phyloP scores from a whole-genome alignment of 2,888 invertebrate species.

The Parascotia fuliginaria region DNA sequence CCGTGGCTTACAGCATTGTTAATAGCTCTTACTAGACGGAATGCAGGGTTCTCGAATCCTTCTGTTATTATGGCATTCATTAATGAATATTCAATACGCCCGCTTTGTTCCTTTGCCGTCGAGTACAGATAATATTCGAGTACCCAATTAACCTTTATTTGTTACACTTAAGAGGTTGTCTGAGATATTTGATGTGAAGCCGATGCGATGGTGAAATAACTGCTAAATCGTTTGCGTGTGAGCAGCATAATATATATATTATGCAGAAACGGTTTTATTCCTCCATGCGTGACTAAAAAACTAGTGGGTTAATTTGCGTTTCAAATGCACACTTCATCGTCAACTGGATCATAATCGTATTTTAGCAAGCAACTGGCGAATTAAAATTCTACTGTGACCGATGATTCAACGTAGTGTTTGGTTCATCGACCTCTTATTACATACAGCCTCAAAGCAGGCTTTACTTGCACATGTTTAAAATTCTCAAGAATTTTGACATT shows the following conservation, averaged over 20 bases:
- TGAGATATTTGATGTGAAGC: slow-evolving; percentile 29
- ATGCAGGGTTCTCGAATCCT: slow-evolving; percentile 56
- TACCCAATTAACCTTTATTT: slow-evolving; percentile 48
- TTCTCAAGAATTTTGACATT: too few relatives aligned
- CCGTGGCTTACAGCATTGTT: slow-evolving; percentile 47
- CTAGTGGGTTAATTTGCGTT: slow-evolving; percentile 53
- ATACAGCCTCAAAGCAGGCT: slow-evolving; percentile 47
- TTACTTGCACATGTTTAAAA: neutral
- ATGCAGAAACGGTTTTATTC: slow-evolving; percentile 50
- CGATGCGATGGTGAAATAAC: slow-evolving; percentile 29
- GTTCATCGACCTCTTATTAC: slow-evolving; percentile 75
- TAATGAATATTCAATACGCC: slow-evolving; percentile 61
- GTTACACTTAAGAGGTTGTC: slow-evolving; percentile 33
- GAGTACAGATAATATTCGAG: slow-evolving; percentile 38
- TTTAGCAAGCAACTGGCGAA: slow-evolving; percentile 44
- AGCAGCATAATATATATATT: slow-evolving; percentile 22
- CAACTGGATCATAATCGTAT: slow-evolving; percentile 30
- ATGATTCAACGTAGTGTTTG: slow-evolving; percentile 68
- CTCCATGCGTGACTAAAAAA: slow-evolving; percentile 52
- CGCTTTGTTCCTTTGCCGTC: slow-evolving; percentile 50
- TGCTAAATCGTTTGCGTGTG: slow-evolving; percentile 46
- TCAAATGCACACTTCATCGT: slow-evolving; percentile 28
- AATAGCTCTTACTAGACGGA: slow-evolving; percentile 55
- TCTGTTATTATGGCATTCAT: slow-evolving; percentile 53
- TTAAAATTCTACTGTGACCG: slow-evolving; percentile 58